A percentile compares a stretch with the other conserved stretches of the same genome.
These are phyloP conservation scores for Marisa cornuarietis DNA, from an alignment of 1,140 invertebrate species.

Conservation along the genomic window DNA sequence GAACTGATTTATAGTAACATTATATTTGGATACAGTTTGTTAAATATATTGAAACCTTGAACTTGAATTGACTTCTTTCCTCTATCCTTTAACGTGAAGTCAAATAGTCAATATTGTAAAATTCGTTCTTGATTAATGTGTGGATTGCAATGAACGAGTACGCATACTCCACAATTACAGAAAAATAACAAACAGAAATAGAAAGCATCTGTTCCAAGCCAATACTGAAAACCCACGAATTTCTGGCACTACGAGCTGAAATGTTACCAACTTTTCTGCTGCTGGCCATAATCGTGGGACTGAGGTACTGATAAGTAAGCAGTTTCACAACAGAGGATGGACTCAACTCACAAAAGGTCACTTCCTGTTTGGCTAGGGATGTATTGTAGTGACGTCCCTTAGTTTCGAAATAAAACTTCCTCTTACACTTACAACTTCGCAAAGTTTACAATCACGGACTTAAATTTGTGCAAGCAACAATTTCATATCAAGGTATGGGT, in stretches of 20 bases:
- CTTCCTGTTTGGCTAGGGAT: slow-evolving; percentile 11
- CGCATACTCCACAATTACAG: too few species aligned
- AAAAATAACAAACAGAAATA: too few species aligned
- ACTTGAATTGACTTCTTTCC: too few species aligned
- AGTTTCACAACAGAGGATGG: not conserved
- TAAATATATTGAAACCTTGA: too few species aligned
- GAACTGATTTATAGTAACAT: too few species aligned
- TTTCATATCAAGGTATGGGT: not conserved
- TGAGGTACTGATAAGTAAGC: not conserved
- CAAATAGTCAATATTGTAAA: too few species aligned
- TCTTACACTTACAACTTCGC: not conserved
- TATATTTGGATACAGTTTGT: too few species aligned
- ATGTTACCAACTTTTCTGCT: not conserved
- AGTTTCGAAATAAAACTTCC: slow-evolving; percentile 3
- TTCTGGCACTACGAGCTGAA: not conserved
- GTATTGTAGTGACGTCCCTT: slow-evolving; percentile 14
- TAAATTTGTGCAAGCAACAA: not conserved
- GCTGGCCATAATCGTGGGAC: not conserved
- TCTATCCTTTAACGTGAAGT: too few species aligned
- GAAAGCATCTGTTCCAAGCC: not conserved
- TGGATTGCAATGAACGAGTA: too few species aligned
- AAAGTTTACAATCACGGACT: not conserved
- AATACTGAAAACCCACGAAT: not conserved
- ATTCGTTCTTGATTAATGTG: too few species aligned
- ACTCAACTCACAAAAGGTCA: not conserved